Base-by-base conservation (phyloP, 1,140 invertebrate species). In the Ganaspis sp. region DNA sequence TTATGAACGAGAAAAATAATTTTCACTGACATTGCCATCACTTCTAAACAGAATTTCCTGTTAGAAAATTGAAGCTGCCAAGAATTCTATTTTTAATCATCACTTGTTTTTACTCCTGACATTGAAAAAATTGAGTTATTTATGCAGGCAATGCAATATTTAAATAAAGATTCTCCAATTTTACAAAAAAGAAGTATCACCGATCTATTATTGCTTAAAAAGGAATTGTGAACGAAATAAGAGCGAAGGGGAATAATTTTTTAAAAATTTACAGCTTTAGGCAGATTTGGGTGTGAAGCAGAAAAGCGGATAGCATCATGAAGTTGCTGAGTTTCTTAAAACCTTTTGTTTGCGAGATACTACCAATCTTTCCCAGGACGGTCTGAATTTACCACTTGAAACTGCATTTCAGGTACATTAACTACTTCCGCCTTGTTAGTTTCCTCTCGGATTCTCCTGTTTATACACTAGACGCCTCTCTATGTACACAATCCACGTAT, bases 391-490 rank as follows among this genome's bases (percentile, higher is more conserved):
- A 45, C 70, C 54, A 76, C 75, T 76, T 72, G 70, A 19, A 72
- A 69, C 53, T 69, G 23, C 21, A 72, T 71, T 76, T 76, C 38
- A 34, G 54, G 53, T 70, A 72, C 70, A 76, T 76, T 76, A 70
- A 76, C 26, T 38, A 69, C 58, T 76, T 76, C 75, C 70, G 21
- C 23, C 9, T 21, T 72, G 70, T n/a, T 76, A 69, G 75, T 53
- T 72, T 53, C 34, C 49, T 69, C 70, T 54, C 37, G 71, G 17
- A 70, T 45, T 58, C 75, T 58, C 69, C 21, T 37, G 37, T 53
- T 38, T 76, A 72, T 38, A 54, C 29, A 19, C 69, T 11, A 64
- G 21, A 64, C 58, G 58, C 58, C 23, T 34, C 23, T 34, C 15
- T 11, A 64, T 64, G 23, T 64, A 64, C 26, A 34, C 58, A 64